Conservation (phyloP, 2,797 vertebrate species). For the Onychomys leucogaster region DNA sequence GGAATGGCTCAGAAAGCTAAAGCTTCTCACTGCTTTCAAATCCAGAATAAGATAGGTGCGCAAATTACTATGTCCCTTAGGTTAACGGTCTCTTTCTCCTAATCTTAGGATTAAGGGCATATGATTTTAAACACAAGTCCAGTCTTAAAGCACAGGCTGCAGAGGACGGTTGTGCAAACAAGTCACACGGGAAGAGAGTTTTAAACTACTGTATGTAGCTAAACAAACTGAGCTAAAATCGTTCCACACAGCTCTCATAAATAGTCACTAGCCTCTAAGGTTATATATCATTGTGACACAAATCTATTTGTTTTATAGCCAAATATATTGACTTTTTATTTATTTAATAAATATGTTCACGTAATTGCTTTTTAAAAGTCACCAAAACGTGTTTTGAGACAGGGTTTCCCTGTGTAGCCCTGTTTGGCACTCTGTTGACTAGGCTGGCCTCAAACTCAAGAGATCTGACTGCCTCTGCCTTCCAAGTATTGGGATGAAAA, state of each 20-base stretch:
- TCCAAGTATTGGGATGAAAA: not conserved
- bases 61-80: not conserved
- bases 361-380: not conserved
- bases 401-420: not conserved
- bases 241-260: not conserved
- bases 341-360: not conserved
- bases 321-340: not conserved
- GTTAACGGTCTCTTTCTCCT: not conserved
- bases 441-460: not conserved
- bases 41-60: not conserved
- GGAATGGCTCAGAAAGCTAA: not conserved
- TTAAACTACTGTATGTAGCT: not conserved
- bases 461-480: not conserved
- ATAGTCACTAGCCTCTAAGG: not conserved
- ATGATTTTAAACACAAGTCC: conserved; percentile 12
- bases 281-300: not conserved
- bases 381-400: not conserved
- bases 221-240: not conserved
- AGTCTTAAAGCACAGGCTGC: conserved; percentile 11
- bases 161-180: not conserved
- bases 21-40: not conserved
- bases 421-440: not conserved
- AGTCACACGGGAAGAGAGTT: not conserved
- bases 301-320: not conserved
- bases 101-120: not conserved